Conservation (phyloP, 2,888 invertebrate genomes). For the Pheosia tremula region DNA sequence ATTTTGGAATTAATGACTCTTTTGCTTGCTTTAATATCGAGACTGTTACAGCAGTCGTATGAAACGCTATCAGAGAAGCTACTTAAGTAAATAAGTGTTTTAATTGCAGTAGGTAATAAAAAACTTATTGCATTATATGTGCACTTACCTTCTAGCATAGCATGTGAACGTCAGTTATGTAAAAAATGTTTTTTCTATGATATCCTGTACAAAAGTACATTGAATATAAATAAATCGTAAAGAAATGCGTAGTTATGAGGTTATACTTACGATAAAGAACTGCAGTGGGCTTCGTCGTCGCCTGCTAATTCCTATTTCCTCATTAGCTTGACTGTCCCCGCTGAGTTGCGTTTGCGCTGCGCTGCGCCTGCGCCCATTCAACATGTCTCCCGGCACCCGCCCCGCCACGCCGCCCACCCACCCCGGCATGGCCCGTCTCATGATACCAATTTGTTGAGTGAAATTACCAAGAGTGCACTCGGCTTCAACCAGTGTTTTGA, state of each 20-base stretch:
- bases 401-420: slow-evolving; percentile 31
- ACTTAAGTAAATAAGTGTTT: too few species aligned
- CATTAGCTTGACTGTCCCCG: slow-evolving; percentile 72
- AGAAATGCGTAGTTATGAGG: slow-evolving; percentile 29
- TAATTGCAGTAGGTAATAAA: too few species aligned
- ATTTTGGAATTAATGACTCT: too few species aligned
- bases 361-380: slow-evolving; percentile 65
- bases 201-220: background rate
- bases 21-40: too few species aligned
- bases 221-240: slow-evolving; percentile 38
- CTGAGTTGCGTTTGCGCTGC: slow-evolving; percentile 32
- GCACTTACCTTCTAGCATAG: too few species aligned
- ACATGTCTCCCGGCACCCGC: slow-evolving; percentile 36
- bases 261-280: slow-evolving; percentile 62
- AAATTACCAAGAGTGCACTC: slow-evolving; percentile 74
- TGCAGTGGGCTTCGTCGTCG: slow-evolving; percentile 73
- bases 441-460: slow-evolving; percentile 53
- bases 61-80: too few species aligned
- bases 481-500: slow-evolving; percentile 71
- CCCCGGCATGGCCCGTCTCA: slow-evolving; percentile 47
- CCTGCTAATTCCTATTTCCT: slow-evolving; percentile 83
- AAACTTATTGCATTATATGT: too few species aligned
- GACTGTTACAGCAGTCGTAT: too few species aligned
- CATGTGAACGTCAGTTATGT: too few species aligned
- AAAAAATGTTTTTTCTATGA: background rate